Conservation (phyloP, 2,888 invertebrate genomes). For the Ceratothoa steindachneri region DNA sequence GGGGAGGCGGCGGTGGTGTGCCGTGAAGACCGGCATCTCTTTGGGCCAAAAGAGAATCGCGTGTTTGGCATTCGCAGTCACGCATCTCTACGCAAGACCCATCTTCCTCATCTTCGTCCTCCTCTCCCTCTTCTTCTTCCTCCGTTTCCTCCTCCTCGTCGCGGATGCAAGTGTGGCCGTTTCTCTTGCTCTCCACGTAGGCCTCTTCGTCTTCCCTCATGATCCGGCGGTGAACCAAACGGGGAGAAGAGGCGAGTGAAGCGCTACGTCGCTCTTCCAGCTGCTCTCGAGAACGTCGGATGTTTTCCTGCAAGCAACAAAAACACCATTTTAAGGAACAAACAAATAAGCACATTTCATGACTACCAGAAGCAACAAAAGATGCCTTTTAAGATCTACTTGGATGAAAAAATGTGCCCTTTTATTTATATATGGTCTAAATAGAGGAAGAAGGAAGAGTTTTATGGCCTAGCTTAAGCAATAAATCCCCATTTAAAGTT, state of each 20-base stretch:
- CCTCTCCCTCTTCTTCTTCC: conserved; percentile 43
- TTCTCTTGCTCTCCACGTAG: conserved; percentile 33
- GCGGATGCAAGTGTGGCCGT: conserved; percentile 41
- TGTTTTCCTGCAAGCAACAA: conserved; percentile 48
- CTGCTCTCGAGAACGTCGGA: conserved; percentile 49
- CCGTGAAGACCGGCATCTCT: conserved; percentile 44
- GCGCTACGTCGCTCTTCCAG: conserved; percentile 45
- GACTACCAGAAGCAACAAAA: too few species aligned
- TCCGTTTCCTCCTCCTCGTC: conserved; percentile 47
- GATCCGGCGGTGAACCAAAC: conserved; percentile 16
- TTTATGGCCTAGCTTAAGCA: too few species aligned
- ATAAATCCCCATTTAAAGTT: too few species aligned
- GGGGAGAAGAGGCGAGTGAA: conserved; percentile 36
- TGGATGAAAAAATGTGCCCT: too few species aligned
- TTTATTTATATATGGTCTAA: too few species aligned
- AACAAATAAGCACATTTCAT: background rate
- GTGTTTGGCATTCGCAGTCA: conserved; percentile 75
- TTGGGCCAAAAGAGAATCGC: conserved; percentile 66
- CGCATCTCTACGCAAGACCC: conserved; percentile 59
- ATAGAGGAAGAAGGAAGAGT: too few species aligned
- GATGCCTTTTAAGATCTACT: too few species aligned
- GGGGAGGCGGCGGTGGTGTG: conserved; percentile 47
- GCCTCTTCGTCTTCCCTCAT: conserved; percentile 21
- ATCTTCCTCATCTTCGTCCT: conserved; percentile 42
- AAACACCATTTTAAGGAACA: too few species aligned